These are phyloP conservation scores for Napeogenes inachia DNA, from an alignment of 2,888 invertebrate genomes.

Conservation along the genomic window DNA sequence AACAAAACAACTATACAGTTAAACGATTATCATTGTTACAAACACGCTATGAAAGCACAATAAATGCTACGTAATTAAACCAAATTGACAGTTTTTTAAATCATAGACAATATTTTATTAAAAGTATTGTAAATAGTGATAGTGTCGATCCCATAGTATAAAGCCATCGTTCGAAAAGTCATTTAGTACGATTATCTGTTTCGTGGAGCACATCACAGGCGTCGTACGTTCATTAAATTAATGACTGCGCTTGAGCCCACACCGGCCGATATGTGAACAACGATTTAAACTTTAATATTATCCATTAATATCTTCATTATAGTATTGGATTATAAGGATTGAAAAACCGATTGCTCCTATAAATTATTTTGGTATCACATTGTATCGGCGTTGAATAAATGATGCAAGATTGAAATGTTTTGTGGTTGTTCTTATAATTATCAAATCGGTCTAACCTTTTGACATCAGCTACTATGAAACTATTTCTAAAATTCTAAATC, in stretches of 20 bases:
- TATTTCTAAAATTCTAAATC: too few relatives aligned
- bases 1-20: too few relatives aligned
- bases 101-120: conserved; percentile 1
- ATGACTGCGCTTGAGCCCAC: conserved; percentile 46
- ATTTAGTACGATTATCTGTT: conserved; percentile 70
- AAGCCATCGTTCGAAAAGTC: conserved; percentile 63
- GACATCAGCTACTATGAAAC: too few relatives aligned
- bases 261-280: conserved; percentile 26
- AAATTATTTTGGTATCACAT: conserved; percentile 16
- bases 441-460: too few relatives aligned
- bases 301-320: conserved; percentile 32
- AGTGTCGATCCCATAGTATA: conserved; percentile 35
- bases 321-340: conserved; percentile 31
- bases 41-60: too few relatives aligned
- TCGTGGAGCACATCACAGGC: conserved; percentile 59
- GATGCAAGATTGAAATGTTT: neutral
- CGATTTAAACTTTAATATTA: conserved; percentile 33
- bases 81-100: neutral
- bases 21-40: too few relatives aligned
- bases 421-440: neutral
- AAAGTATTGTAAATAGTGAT: conserved; percentile 21
- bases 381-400: conserved; percentile 1
- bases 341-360: conserved; percentile 22
- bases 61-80: neutral
- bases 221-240: conserved; percentile 69